A percentile compares a stretch with the other conserved stretches of the same genome.
phyloP scores from a whole-genome alignment of 1,140 invertebrate genomes.

The Temnothorax longispinosus region DNA sequence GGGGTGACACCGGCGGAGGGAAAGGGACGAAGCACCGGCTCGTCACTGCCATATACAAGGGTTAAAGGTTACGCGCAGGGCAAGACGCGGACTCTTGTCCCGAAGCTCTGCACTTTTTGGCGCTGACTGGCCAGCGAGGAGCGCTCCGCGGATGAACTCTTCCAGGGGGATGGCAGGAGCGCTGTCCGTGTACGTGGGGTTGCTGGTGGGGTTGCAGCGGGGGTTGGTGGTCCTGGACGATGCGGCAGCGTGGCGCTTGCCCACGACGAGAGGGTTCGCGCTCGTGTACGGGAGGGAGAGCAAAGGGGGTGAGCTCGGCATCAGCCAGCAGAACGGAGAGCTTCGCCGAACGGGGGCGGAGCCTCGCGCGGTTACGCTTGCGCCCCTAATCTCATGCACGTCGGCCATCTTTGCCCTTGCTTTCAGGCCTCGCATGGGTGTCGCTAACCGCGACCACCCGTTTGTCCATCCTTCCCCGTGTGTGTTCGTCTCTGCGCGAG shows the following conservation, averaged over 20 bases:
- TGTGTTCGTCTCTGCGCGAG: constrained; percentile 50
- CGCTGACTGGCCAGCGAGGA: constrained; percentile 67
- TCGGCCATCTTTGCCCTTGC: constrained; percentile 82
- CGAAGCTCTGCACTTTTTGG: constrained; percentile 73
- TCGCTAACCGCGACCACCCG: constrained; percentile 81
- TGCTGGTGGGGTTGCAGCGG: constrained; percentile 65
- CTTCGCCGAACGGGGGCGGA: constrained; percentile 75
- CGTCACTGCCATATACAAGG: constrained; percentile 34
- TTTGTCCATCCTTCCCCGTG: constrained; percentile 74
- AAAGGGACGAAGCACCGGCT: constrained; percentile 25
- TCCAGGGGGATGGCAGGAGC: constrained; percentile 70
- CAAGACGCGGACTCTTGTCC: constrained; percentile 66
- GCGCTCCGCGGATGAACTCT: constrained; percentile 80
- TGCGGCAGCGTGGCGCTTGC: constrained; percentile 70
- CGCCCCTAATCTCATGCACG: constrained; percentile 65
- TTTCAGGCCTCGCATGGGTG: constrained; percentile 66
- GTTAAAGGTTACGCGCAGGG: constrained; percentile 26
- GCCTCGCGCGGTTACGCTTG: constrained; percentile 74
- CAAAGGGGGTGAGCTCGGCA: constrained; percentile 56
- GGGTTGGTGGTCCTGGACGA: constrained; percentile 61
- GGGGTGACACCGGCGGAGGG: constrained; percentile 35
- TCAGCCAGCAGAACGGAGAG: constrained; percentile 65
- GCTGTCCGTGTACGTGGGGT: constrained; percentile 39
- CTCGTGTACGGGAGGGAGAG: constrained; percentile 21
- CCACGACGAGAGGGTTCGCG: constrained; percentile 70